Percentiles rank a stretch among this genome's conserved stretches.
phyloP scores from a whole-genome alignment of 2,113 vertebrate genomes.

The Henicopernis longicauda region DNA sequence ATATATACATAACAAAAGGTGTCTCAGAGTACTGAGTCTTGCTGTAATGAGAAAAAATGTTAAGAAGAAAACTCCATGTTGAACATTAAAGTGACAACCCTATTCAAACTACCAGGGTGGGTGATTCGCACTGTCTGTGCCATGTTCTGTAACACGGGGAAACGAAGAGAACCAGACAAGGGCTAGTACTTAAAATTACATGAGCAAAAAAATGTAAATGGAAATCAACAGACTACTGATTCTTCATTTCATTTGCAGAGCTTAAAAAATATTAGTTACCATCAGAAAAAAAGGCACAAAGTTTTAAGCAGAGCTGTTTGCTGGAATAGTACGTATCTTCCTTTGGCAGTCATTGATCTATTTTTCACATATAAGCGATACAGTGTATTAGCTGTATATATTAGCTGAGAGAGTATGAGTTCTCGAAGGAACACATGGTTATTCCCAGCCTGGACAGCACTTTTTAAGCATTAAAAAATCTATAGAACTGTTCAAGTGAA shows the following conservation, averaged over 20 bases:
- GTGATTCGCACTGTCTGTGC: neutral
- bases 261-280: neutral
- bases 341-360: neutral
- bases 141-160: neutral
- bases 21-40: constrained; percentile 1
- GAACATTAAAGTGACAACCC: constrained; percentile 48
- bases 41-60: constrained; percentile 20
- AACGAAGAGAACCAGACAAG: neutral
- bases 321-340: neutral
- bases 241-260: constrained; percentile 5
- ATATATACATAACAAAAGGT: constrained; percentile 55
- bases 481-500: constrained; percentile 34
- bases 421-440: constrained; percentile 27
- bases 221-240: neutral
- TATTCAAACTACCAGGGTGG: neutral
- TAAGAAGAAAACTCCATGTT: constrained; percentile 27
- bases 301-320: neutral
- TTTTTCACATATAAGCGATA: neutral
- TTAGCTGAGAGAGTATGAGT: neutral
- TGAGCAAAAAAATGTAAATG: constrained; percentile 4
- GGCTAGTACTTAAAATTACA: constrained; percentile 29
- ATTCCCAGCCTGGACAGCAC: constrained; percentile 16
- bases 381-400: neutral
- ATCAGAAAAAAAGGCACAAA: neutral
- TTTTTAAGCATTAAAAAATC: constrained; percentile 53